Evolutionary conservation across 1,140 invertebrate genomes (phyloP).

Genomic region (Dendrolimus kikuchii): DNA sequence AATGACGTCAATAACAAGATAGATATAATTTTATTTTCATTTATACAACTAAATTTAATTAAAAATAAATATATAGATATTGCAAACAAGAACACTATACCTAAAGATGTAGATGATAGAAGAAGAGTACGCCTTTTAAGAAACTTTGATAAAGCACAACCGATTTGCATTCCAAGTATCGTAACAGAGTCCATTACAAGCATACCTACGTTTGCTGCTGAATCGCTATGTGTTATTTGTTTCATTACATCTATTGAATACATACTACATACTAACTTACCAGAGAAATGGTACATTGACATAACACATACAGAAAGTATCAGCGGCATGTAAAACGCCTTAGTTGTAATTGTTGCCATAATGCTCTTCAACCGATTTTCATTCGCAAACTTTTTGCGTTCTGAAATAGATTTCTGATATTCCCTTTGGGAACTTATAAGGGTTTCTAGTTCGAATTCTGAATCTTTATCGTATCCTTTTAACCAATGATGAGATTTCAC

Average conservation of each 20-base stretch:
- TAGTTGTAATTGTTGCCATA: slow-evolving; percentile 8
- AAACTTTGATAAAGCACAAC: slow-evolving; percentile 17
- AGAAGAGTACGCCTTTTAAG: slow-evolving; percentile 18
- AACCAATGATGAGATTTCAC: slow-evolving; percentile 16
- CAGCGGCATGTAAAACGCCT: slow-evolving; percentile 15
- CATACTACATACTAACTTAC: slow-evolving; percentile 27
- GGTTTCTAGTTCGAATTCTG: slow-evolving; percentile 17
- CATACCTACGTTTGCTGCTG: slow-evolving; percentile 20
- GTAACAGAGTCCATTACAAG: slow-evolving; percentile 22
- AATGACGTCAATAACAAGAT: slow-evolving; percentile 17
- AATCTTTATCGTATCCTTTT: slow-evolving; percentile 16
- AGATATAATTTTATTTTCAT: slow-evolving; percentile 14
- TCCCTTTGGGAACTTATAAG: slow-evolving; percentile 17
- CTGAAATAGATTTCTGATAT: slow-evolving; percentile 6
- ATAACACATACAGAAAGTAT: slow-evolving; percentile 11
- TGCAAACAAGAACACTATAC: slow-evolving; percentile 17
- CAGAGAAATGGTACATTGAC: slow-evolving; percentile 25
- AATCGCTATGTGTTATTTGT: slow-evolving; percentile 20
- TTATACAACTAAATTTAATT: slow-evolving; percentile 8
- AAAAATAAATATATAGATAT: slow-evolving; percentile 22
- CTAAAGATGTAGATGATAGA: slow-evolving; percentile 13
- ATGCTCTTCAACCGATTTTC: slow-evolving; percentile 6
- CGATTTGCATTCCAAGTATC: slow-evolving; percentile 22
- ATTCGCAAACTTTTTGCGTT: slow-evolving; percentile 3
- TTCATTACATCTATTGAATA: slow-evolving; percentile 31